Percentiles rank a stretch among this genome's conserved stretches.
Evolutionary conservation across 2,113 vertebrate genomes (phyloP).

Genomic region (Semnopithecus entellus): DNA sequence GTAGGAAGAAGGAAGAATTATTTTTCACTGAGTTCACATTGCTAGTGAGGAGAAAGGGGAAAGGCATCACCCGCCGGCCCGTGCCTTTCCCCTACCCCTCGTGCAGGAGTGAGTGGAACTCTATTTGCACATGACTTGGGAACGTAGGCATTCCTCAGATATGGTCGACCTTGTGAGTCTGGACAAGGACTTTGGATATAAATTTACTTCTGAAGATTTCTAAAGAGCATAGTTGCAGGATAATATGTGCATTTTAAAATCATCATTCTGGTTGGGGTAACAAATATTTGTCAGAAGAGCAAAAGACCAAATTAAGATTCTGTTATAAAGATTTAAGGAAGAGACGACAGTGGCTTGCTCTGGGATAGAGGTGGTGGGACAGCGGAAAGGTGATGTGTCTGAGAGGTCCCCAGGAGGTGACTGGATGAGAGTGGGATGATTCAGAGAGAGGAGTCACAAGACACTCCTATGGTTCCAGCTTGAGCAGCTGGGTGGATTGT

Average conservation of each 20-base stretch:
- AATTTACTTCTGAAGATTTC: neutral
- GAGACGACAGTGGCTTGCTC: accelerated
- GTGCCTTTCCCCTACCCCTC: neutral
- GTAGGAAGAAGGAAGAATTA: neutral
- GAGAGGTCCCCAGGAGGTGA: neutral
- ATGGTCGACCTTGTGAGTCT: accelerated
- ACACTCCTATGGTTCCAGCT: neutral
- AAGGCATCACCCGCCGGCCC: neutral
- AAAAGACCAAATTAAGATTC: neutral
- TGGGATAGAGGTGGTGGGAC: too few relatives aligned
- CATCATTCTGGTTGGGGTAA: neutral
- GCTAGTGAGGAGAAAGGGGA: neutral
- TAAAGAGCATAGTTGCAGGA: neutral
- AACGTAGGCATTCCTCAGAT: accelerated
- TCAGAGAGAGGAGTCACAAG: neutral
- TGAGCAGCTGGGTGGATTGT: neutral
- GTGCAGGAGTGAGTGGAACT: accelerated
- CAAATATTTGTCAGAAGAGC: neutral
- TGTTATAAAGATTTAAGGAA: neutral
- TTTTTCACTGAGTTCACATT: neutral
- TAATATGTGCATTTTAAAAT: neutral
- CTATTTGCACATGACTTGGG: too few relatives aligned
- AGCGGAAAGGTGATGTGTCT: too few relatives aligned
- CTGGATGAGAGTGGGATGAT: neutral
- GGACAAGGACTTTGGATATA: neutral